phyloP scores from a whole-genome alignment of 2,797 vertebrate species.

The Danionella dracula region DNA sequence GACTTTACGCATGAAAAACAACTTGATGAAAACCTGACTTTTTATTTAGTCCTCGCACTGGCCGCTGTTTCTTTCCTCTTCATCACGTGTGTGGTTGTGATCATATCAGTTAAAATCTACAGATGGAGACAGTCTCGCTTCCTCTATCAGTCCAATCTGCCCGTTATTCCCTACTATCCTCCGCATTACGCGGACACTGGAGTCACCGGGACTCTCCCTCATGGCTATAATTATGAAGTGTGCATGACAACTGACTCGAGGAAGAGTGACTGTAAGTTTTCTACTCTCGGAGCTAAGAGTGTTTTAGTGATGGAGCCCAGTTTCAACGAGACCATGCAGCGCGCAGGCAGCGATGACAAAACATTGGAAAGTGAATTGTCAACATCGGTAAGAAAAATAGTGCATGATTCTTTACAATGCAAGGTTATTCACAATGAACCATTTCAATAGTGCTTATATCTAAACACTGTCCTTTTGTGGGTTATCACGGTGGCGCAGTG shows the following conservation, averaged over 20 bases:
- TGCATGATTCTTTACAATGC: not conserved
- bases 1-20: conserved; percentile 26
- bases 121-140: conserved; percentile 55
- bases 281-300: conserved; percentile 5
- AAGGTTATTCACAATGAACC: too few relatives aligned
- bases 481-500: too few relatives aligned
- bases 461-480: too few relatives aligned
- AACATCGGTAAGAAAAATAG: not conserved
- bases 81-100: conserved; percentile 26
- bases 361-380: not conserved
- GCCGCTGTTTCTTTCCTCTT: conserved; percentile 31
- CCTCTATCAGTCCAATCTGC: conserved; percentile 39
- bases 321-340: not conserved
- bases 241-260: conserved; percentile 38
- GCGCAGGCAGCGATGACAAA: not conserved
- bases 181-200: conserved; percentile 38
- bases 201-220: conserved; percentile 36
- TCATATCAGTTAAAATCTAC: conserved; percentile 42
- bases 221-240: conserved; percentile 41
- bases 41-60: conserved; percentile 29
- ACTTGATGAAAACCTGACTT: conserved; percentile 18
- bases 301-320: conserved; percentile 2
- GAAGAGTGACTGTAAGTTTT: conserved; percentile 30
- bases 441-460: too few relatives aligned
- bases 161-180: conserved; percentile 45